Base-by-base conservation (phyloP, 2,113 vertebrate genomes). In the Felis chaus region DNA sequence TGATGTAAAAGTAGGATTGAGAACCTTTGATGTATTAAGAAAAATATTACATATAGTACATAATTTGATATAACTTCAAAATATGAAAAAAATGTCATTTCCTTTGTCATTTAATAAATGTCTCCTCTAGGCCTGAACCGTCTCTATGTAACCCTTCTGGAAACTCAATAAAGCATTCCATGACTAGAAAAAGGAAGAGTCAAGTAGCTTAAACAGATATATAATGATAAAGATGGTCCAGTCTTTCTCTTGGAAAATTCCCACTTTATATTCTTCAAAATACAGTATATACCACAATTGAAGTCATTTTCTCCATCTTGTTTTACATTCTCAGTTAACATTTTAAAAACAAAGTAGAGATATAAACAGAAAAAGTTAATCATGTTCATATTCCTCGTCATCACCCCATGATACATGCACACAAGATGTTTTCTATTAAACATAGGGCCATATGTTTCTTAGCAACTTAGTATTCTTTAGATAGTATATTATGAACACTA, bases 351-450 rank as follows among this genome's bases (percentile, higher is more conserved):
- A 78, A 84, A 57, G 74, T 29, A 96, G 3, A 55, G 81, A 79
- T 39, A 69, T 1, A 41, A 65, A 66, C 48, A 87, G 25, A 41
- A 92, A 73, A 86, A 65, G n/a, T 76, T 68, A 79, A 29, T n/a
- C 53, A 81, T 61, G 68, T 88, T 95, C 31, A 83, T 57, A 83
- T 66, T 86, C 15, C 7, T 88, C 96, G 23, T 36, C 66, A 94
- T 92, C 41, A 93, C 3, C 14, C 10, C 79, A 94, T 41, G 36
- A 65, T 83, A 85, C 1, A 91, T 61, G 53, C 79, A 88, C 16
- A 83, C n/a, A 89, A 94, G 69, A 74, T 50, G 39, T 11, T 82
- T 87, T 95, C 14, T 65, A 89, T 57, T 78, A 94, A 85, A 93
- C 74, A 69, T n/a, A 89, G 29, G 12, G 33, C 4, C 16, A 29